A percentile compares a stretch with the other conserved stretches of the same genome.
Evolutionary conservation across 2,888 invertebrate genomes (phyloP).

Genomic region (Torymus tubicola): DNA sequence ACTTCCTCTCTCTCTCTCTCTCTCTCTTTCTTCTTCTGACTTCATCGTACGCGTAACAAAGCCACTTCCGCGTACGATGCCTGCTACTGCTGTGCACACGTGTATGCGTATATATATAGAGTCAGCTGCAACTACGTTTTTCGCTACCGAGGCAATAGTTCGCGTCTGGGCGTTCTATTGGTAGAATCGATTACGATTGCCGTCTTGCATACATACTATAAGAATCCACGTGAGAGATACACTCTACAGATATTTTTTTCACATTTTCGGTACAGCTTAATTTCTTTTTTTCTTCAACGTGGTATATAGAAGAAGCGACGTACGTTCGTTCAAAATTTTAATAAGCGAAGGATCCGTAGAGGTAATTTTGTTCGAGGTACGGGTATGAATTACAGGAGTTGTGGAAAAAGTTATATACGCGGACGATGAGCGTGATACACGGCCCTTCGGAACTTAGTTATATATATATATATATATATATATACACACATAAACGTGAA

Average conservation of each 20-base stretch:
- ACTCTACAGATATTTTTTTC: not conserved
- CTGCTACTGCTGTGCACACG: not conserved
- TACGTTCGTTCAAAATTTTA: too few relatives aligned
- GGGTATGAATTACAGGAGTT: too few relatives aligned
- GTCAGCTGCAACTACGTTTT: not conserved
- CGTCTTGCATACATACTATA: slow-evolving; percentile 35
- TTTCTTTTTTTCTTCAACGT: not conserved
- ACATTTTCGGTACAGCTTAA: not conserved
- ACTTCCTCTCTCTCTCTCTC: slow-evolving; percentile 19
- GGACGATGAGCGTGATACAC: not conserved
- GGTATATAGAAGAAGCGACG: too few relatives aligned
- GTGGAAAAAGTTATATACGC: too few relatives aligned
- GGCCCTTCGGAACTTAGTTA: slow-evolving; percentile 16
- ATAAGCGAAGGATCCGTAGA: too few relatives aligned
- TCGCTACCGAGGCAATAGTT: not conserved
- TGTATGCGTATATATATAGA: not conserved
- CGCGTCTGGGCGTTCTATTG: too few relatives aligned
- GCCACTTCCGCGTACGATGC: slow-evolving; percentile 1
- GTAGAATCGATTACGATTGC: slow-evolving; percentile 32
- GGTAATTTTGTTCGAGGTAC: too few relatives aligned
- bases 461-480: not conserved
- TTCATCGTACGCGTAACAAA: slow-evolving; percentile 5
- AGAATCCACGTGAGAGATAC: not conserved
- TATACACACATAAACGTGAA: too few relatives aligned
- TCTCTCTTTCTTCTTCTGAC: not conserved